Conservation (phyloP, 2,113 vertebrate genomes). For the Sylvia atricapilla region DNA sequence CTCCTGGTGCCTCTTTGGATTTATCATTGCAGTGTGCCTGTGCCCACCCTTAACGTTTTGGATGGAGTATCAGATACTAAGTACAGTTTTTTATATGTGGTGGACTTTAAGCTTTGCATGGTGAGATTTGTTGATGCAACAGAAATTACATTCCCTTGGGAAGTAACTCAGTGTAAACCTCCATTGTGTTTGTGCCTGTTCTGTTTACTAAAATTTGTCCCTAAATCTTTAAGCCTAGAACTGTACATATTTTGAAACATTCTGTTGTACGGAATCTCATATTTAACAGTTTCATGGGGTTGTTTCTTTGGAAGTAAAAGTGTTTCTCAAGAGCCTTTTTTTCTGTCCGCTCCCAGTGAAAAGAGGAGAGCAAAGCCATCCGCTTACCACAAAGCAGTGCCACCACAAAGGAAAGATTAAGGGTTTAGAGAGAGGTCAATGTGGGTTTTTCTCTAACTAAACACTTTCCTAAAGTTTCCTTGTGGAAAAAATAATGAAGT, state of each 20-base stretch:
- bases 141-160: constrained; percentile 12
- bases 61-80: background rate
- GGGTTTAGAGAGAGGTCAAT: constrained; percentile 86
- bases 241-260: constrained; percentile 74
- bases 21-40: background rate
- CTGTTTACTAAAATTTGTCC: constrained; percentile 66
- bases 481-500: constrained; percentile 88
- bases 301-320: constrained; percentile 83
- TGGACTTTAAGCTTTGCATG: background rate
- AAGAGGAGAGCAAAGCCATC: constrained; percentile 80
- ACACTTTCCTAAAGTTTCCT: constrained; percentile 89
- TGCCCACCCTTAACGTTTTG: background rate
- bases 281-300: constrained; percentile 83
- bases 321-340: constrained; percentile 82
- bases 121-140: constrained; percentile 7
- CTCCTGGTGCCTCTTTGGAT: background rate
- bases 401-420: constrained; percentile 87
- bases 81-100: background rate
- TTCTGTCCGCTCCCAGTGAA: constrained; percentile 74
- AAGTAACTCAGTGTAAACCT: background rate
- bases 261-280: constrained; percentile 74
- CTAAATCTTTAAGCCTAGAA: constrained; percentile 62
- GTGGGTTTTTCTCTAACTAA: constrained; percentile 89
- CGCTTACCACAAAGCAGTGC: constrained; percentile 84
- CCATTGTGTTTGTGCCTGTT: constrained; percentile 17